Conservation (phyloP, 2,797 vertebrate species). For the Pseudomugil tenellus region DNA sequence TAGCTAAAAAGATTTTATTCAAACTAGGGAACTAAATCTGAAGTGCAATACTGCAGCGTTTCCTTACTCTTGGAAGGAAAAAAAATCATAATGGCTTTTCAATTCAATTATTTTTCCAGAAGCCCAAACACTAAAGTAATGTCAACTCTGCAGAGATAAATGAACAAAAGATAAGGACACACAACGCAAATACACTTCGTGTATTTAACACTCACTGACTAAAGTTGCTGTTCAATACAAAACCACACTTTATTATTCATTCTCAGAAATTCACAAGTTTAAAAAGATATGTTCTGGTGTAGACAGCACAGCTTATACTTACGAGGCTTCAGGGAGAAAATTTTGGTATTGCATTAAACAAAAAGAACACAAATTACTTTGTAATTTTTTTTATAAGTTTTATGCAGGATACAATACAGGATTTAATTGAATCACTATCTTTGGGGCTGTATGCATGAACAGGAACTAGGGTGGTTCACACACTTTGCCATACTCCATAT, state of each 20-base stretch:
- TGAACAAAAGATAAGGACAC: neutral
- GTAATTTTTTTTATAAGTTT: neutral
- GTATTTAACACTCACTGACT: neutral
- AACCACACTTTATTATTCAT: neutral
- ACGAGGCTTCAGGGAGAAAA: neutral
- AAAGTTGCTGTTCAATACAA: neutral
- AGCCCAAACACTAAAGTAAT: neutral
- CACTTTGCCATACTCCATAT: too few species aligned
- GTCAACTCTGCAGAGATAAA: conserved; percentile 10
- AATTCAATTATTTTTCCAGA: conserved; percentile 13
- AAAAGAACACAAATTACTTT: neutral
- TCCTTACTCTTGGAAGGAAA: conserved; percentile 3
- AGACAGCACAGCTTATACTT: neutral
- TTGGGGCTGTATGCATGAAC: too few species aligned
- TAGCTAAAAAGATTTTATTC: neutral
- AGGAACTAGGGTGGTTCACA: too few species aligned
- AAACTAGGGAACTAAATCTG: conserved; percentile 15
- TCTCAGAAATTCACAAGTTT: too few species aligned
- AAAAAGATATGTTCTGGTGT: neutral
- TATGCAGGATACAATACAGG: too few species aligned
- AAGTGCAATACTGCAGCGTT: neutral
- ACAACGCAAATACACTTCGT: neutral
- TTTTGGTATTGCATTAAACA: neutral
- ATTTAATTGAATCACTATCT: too few species aligned
- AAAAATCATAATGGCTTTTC: conserved; percentile 10